phyloP scores from a whole-genome alignment of 2,113 vertebrate species.

The Rattus norvegicus region GRCr8 NC_086022.1:43760501-43761000 shows the following conservation, averaged over 20 bases:
- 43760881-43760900: no score
- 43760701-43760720: not conserved
- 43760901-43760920: no score
- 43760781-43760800: not conserved
- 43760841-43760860: not conserved
- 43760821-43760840: not conserved
- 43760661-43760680: not conserved
- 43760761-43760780: not conserved
- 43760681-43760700: not conserved
- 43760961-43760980: no score
- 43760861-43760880: not conserved
- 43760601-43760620: not conserved
- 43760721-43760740: not conserved
- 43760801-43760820: not conserved
- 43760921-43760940: no score
- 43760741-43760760: no score
- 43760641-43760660: not conserved
- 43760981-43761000: no score
- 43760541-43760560: not conserved
- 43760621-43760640: not conserved
- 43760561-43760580: not conserved
- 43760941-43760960: no score
- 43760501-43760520: not conserved
- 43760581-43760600: not conserved
- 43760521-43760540: not conserved